Conservation (phyloP, 2,113 vertebrate genomes). For the Callithrix jacchus region DNA sequence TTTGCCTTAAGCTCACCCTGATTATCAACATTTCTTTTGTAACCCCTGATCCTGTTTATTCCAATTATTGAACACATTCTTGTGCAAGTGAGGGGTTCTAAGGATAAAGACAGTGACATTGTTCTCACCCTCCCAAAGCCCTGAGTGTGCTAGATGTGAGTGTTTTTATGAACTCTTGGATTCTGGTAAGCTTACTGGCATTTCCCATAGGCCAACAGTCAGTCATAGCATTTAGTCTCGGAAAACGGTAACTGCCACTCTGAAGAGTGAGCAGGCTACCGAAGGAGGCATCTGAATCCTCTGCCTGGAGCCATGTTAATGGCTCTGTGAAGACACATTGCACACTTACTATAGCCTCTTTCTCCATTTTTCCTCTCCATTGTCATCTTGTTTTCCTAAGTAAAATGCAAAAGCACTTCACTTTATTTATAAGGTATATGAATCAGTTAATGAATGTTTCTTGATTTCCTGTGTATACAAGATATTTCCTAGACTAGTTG, state of each 20-base stretch:
- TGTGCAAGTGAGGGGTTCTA: neutral
- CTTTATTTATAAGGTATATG: neutral
- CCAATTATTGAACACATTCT: neutral
- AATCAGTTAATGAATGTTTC: neutral
- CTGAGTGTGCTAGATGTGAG: neutral
- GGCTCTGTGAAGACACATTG: neutral
- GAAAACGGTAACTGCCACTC: neutral
- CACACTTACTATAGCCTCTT: neutral
- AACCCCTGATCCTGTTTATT: neutral
- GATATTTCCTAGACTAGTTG: neutral
- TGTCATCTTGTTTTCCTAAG: neutral
- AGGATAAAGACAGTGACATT: neutral
- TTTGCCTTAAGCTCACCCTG: neutral
- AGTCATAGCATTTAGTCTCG: neutral
- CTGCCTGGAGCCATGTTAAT: neutral
- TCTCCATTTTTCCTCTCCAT: neutral
- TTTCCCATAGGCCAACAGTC: neutral
- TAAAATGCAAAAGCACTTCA: neutral
- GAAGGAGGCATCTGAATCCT: neutral
- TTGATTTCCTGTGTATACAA: neutral
- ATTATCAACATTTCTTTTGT: neutral
- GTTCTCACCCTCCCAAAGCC: neutral
- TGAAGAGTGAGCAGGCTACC: neutral
- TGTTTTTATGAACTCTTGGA: neutral
- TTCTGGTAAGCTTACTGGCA: neutral